These are phyloP conservation scores for Hybos culiciformis DNA, from an alignment of 2,888 invertebrate species.

Conservation along the genomic window DNA sequence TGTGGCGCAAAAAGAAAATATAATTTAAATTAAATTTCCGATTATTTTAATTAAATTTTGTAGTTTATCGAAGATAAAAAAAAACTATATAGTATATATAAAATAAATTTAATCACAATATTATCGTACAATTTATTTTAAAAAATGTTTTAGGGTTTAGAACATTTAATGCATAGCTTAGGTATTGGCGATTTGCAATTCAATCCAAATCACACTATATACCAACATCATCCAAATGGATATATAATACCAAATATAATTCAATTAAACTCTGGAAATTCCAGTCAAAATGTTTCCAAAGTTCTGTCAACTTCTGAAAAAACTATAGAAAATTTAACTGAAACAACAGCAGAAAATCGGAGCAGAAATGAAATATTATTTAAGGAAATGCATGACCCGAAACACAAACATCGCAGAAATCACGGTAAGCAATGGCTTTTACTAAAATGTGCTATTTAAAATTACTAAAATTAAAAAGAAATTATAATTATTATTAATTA, in stretches of 20 bases:
- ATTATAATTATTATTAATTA: background rate
- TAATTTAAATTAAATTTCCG: too few species aligned
- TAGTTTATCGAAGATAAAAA: too few species aligned
- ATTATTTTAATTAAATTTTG: too few species aligned
- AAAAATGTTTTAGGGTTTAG: constrained; percentile 42
- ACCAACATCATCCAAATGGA: constrained; percentile 28
- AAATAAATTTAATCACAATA: too few species aligned
- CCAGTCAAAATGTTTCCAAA: background rate
- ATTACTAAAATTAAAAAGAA: background rate
- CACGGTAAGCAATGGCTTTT: constrained; percentile 34
- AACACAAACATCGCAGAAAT: constrained; percentile 31
- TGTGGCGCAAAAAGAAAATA: too few species aligned
- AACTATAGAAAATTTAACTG: constrained; percentile 4
- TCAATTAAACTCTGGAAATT: constrained; percentile 15
- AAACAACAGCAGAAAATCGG: constrained; percentile 3
- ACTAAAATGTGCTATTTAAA: background rate
- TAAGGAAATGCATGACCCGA: constrained; percentile 33
- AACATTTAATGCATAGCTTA: constrained; percentile 49
- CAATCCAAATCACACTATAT: constrained; percentile 29
- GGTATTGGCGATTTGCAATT: constrained; percentile 52
- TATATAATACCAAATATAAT: constrained; percentile 16
- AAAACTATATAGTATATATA: too few species aligned
- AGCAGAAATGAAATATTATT: constrained; percentile 17
- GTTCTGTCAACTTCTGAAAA: background rate
- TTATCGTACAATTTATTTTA: too few species aligned